These are phyloP conservation scores for Formica aserva DNA, from an alignment of 2,888 invertebrate genomes.

Conservation along the genomic window DNA sequence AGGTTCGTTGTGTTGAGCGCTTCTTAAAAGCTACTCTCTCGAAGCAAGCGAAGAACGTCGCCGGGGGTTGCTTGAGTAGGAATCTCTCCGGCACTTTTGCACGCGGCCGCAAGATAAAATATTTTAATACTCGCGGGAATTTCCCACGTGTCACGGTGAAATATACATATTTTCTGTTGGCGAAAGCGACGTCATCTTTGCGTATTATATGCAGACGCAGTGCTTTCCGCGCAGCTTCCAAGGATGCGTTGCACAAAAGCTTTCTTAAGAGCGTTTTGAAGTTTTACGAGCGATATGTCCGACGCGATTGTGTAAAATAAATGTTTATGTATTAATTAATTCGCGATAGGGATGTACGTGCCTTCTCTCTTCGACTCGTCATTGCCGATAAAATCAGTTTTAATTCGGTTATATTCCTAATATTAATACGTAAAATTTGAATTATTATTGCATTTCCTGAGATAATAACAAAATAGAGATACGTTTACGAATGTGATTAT, in stretches of 20 bases:
- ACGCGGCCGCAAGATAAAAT: conserved; percentile 60
- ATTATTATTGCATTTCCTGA: not conserved
- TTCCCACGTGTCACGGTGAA: conserved; percentile 62
- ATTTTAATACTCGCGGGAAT: conserved; percentile 71
- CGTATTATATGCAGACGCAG: conserved; percentile 59
- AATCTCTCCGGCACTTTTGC: conserved; percentile 51
- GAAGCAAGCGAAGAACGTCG: conserved; percentile 48
- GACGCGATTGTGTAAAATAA: not conserved
- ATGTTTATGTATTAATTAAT: not conserved
- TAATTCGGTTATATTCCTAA: not conserved
- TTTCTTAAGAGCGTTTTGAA: not conserved
- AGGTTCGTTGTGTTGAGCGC: not conserved
- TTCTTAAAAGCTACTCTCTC: conserved; percentile 7
- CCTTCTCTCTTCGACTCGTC: not conserved
- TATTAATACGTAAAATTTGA: not conserved
- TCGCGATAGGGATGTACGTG: not conserved
- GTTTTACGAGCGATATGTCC: not conserved
- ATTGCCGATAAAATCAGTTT: not conserved
- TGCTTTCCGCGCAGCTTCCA: conserved; percentile 9
- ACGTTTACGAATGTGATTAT: not conserved
- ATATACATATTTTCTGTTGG: conserved; percentile 67
- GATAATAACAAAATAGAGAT: not conserved
- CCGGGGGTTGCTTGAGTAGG: conserved; percentile 24
- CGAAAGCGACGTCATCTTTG: conserved; percentile 58
- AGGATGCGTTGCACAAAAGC: not conserved